phyloP scores from a whole-genome alignment of 2,888 invertebrate species.

The Dasysyrphus albostriatus region DNA sequence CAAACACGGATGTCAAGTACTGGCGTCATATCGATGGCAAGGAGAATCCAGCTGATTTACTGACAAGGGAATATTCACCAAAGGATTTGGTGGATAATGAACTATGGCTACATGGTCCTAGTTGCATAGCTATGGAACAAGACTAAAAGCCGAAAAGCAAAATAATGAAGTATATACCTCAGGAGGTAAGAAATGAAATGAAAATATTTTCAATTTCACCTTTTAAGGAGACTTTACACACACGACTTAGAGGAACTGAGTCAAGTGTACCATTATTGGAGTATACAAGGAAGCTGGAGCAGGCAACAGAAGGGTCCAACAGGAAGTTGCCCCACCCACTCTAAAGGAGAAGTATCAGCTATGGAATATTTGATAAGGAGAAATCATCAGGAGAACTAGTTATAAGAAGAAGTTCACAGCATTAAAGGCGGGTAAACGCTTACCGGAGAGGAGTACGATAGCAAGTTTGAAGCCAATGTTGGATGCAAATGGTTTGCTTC shows the following conservation, averaged over 20 bases:
- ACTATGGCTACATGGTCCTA: not conserved
- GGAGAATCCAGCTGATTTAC: constrained; percentile 4
- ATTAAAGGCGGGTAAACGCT: not conserved
- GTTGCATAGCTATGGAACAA: not conserved
- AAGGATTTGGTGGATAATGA: not conserved
- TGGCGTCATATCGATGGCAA: constrained; percentile 5
- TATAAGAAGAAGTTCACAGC: too few relatives aligned
- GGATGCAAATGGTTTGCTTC: not conserved
- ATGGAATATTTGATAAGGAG: too few relatives aligned
- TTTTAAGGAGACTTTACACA: not conserved
- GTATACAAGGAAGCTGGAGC: not conserved
- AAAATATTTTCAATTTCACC: not conserved
- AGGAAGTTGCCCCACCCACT: too few relatives aligned
- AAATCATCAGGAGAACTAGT: too few relatives aligned
- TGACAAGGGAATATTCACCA: not conserved
- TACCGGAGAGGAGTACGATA: not conserved
- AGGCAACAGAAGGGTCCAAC: not conserved
- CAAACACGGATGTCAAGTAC: not conserved
- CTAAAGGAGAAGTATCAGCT: too few relatives aligned
- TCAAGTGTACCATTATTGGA: not conserved
- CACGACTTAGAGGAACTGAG: not conserved
- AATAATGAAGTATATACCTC: not conserved
- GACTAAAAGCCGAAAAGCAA: not conserved
- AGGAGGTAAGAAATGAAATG: not conserved
- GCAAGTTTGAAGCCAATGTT: not conserved